Evolutionary conservation across 64 coral and sea anemone genomes (phyloP), one percentile per base, ranked within the genome.

Genomic region (Montipora efflorescens): DNA sequence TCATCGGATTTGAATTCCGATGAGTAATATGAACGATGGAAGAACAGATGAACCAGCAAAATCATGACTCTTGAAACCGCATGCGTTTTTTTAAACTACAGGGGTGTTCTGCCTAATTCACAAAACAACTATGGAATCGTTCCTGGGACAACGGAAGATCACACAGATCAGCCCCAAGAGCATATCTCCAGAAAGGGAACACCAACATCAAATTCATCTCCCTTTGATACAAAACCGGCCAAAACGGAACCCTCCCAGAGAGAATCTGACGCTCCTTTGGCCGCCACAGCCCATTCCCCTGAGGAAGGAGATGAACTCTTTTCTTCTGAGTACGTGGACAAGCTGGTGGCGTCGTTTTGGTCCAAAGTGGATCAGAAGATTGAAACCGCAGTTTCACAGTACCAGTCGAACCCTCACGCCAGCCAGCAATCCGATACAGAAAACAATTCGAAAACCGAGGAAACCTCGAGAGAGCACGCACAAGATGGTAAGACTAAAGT

Each of bases 311-410:
- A 44, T 49, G 71, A 87, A 67, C 25, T 93, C 21, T 93, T 93
- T 85, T 87, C 82, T 11, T 53, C 82, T 13, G 73, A 93, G 5
- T 87, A 93, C 47, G 91, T 93, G 19, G 83, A 93, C 46, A 76
- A 93, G 64, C 48, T 93, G 91, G 91, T 93, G 57, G 91, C 84
- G 4, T 93, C 91, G 46, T 93, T 93, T 67, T 93, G 91, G 91
- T 87, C 59, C 76, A 87, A 88, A 48, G 74, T 93, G 20, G 91
- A 93, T 77, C 53, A 93, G 49, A 93, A 93, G 59, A 93, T 93
- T 46, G 91, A 93, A 15, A 47, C 62, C 5, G 75, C 82, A 14
- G 82, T 93, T 66, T 88, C 74, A 10, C 74, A 87, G 16, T 64
- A 88, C 20, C 74, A 88, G 13, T 36, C 72, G 62, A 86, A 45